phyloP scores from a whole-genome alignment of 2,888 invertebrate genomes.

The Pheosia gnoma region DNA sequence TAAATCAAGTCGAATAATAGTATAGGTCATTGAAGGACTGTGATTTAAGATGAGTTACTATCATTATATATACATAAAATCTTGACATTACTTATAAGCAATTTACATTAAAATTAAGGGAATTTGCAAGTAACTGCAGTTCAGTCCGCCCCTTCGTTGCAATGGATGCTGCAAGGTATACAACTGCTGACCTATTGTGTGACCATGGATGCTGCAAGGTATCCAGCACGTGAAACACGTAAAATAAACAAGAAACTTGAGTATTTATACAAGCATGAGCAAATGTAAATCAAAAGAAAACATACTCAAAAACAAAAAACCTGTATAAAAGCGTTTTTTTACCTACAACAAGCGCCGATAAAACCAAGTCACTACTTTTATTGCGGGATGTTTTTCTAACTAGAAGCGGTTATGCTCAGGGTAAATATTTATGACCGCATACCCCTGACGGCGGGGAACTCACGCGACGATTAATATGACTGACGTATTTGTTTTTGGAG shows the following conservation, averaged over 20 bases:
- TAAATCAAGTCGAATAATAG: too few relatives aligned
- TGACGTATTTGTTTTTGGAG: slow-evolving; percentile 41
- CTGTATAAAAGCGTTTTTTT: slow-evolving; percentile 3
- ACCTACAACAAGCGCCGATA: slow-evolving; percentile 1
- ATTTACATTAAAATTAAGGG: too few relatives aligned
- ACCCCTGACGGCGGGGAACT: slow-evolving; percentile 4
- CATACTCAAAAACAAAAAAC: not conserved
- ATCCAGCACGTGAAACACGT: too few relatives aligned
- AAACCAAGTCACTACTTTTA: slow-evolving; percentile 5
- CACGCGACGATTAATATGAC: slow-evolving; percentile 41
- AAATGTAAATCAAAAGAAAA: not conserved
- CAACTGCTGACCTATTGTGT: too few relatives aligned
- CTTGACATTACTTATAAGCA: too few relatives aligned
- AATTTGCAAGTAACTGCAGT: too few relatives aligned
- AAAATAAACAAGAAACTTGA: not conserved
- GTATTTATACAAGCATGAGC: not conserved
- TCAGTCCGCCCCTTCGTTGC: too few relatives aligned
- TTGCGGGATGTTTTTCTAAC: slow-evolving; percentile 5
- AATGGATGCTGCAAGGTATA: too few relatives aligned
- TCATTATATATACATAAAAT: too few relatives aligned
- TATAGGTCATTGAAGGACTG: too few relatives aligned
- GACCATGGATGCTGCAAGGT: not conserved
- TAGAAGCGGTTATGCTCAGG: slow-evolving; percentile 6
- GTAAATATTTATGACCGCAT: slow-evolving; percentile 5
- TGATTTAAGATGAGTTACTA: too few relatives aligned